Percentiles rank a stretch among this genome's conserved stretches.
These are phyloP conservation scores for Andrena minutula DNA, from an alignment of 2,888 invertebrate genomes.

Conservation along the genomic window DNA sequence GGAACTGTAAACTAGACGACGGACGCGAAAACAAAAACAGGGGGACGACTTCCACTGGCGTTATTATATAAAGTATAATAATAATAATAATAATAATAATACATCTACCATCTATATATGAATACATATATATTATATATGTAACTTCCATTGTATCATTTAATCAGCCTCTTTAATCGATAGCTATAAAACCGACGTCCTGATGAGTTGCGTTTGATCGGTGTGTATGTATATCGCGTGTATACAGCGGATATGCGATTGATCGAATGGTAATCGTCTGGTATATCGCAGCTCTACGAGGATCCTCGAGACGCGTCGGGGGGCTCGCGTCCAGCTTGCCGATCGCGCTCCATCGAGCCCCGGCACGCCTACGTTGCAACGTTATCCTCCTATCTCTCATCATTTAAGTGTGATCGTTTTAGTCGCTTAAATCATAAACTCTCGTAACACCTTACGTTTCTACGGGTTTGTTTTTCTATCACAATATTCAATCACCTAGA, in stretches of 20 bases:
- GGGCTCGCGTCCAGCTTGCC: neutral
- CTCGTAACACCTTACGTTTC: slow-evolving; percentile 43
- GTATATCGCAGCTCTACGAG: neutral
- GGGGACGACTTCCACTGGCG: slow-evolving; percentile 39
- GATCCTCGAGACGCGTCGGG: neutral
- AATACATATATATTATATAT: slow-evolving; percentile 17
- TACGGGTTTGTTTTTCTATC: slow-evolving; percentile 44
- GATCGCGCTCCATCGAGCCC: slow-evolving; percentile 2
- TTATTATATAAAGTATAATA: slow-evolving; percentile 65
- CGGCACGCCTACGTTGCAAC: neutral
- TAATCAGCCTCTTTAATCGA: slow-evolving; percentile 79
- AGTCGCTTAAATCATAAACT: slow-evolving; percentile 44
- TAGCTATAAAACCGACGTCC: slow-evolving; percentile 74
- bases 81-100: slow-evolving; percentile 38
- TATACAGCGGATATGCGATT: slow-evolving; percentile 20
- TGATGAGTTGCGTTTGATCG: slow-evolving; percentile 56
- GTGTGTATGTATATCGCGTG: slow-evolving; percentile 32
- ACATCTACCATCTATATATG: slow-evolving; percentile 15
- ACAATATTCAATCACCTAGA: slow-evolving; percentile 34
- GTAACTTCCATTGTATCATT: slow-evolving; percentile 59
- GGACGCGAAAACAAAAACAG: slow-evolving; percentile 18
- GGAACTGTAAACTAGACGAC: neutral
- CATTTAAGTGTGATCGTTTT: slow-evolving; percentile 39
- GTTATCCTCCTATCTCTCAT: slow-evolving; percentile 4
- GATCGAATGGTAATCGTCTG: neutral